These are phyloP conservation scores for Heliconius hewitsoni DNA, from an alignment of 1,140 invertebrate species.

Conservation along the genomic window DNA sequence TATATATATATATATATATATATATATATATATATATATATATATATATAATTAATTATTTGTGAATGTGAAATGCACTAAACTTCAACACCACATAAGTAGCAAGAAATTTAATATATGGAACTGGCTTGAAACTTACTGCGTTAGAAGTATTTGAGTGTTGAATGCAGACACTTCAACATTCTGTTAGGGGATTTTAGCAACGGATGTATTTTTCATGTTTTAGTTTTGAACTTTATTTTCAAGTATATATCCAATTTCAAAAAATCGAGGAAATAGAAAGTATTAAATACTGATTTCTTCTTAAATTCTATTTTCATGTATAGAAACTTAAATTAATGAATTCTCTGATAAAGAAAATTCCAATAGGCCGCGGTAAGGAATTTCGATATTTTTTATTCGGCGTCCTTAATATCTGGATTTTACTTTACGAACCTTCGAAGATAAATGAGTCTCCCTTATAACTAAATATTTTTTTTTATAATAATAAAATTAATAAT, in stretches of 20 bases:
- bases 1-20: no score
- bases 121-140: not conserved
- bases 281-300: not conserved
- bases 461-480: no score
- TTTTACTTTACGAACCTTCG: not conserved
- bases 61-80: not conserved
- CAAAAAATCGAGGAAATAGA: not conserved
- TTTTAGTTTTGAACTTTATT: not conserved
- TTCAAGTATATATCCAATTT: not conserved
- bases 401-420: not conserved
- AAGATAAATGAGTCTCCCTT: not conserved
- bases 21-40: no score
- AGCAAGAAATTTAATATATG: slow-evolving; percentile 7
- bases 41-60: not conserved
- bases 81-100: not conserved
- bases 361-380: slow-evolving; percentile 23
- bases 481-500: no score
- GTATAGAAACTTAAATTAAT: not conserved
- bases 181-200: not conserved
- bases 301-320: not conserved
- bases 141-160: slow-evolving; percentile 1
- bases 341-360: slow-evolving; percentile 34
- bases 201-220: not conserved
- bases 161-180: slow-evolving; percentile 2
- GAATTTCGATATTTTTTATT: slow-evolving; percentile 20